phyloP scores from a whole-genome alignment of 1,140 invertebrate genomes.

The Drosophila bocqueti region DNA sequence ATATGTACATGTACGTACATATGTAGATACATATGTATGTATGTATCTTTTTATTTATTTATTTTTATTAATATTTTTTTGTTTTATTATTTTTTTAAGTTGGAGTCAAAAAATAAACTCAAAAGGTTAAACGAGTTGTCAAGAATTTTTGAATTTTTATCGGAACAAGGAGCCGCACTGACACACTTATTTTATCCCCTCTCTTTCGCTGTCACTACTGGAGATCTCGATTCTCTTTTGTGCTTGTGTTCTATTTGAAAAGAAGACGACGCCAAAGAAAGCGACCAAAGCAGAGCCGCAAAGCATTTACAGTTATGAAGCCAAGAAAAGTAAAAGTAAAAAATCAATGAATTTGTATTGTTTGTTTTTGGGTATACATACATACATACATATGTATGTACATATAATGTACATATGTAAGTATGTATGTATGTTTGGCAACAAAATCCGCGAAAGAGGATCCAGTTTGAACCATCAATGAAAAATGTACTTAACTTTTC shows the following conservation, averaged over 20 bases:
- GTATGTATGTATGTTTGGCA: background rate
- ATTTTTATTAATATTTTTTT: background rate
- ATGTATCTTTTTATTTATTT: too few species aligned
- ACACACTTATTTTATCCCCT: slow-evolving; percentile 6
- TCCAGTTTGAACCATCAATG: background rate
- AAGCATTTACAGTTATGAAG: slow-evolving; percentile 48
- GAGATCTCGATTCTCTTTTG: slow-evolving; percentile 27
- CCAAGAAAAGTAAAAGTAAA: slow-evolving; percentile 71
- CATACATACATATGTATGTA: too few species aligned
- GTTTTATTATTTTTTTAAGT: background rate
- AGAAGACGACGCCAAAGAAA: slow-evolving; percentile 46
- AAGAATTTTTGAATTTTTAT: background rate
- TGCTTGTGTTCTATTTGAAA: slow-evolving; percentile 26
- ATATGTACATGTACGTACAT: background rate
- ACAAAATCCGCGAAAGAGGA: background rate
- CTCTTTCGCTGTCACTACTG: slow-evolving; percentile 6
- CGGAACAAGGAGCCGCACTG: too few species aligned
- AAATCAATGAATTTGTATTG: slow-evolving; percentile 67
- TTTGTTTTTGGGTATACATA: slow-evolving; percentile 17
- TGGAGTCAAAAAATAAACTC: slow-evolving; percentile 1
- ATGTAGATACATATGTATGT: too few species aligned
- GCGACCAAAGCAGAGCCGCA: slow-evolving; percentile 37
- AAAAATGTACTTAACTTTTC: background rate
- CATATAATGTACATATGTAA: too few species aligned
- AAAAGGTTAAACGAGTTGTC: background rate